A percentile compares a stretch with the other conserved stretches of the same genome.
Conservation (phyloP, 2,797 vertebrate species). For the Bovichtus variegatus region DNA sequence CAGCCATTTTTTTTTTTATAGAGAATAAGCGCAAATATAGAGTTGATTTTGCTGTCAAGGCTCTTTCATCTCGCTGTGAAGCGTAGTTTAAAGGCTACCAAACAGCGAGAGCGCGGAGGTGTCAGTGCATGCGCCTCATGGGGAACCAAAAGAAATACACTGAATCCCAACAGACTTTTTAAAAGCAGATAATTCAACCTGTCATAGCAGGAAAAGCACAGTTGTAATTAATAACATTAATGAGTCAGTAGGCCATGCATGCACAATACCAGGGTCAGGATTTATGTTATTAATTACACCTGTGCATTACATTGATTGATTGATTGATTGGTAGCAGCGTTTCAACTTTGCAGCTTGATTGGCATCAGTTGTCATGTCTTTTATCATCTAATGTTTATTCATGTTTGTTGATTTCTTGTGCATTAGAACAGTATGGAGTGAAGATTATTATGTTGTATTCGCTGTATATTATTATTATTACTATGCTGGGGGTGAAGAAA, state of each 20-base stretch:
- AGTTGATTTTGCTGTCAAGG: slow-evolving; percentile 46
- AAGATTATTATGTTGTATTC: neutral
- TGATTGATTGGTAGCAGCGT: slow-evolving; percentile 8
- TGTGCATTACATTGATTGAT: too few relatives aligned
- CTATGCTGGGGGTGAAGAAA: slow-evolving; percentile 10
- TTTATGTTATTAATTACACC: slow-evolving; percentile 2
- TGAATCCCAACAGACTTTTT: slow-evolving; percentile 11
- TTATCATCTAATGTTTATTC: slow-evolving; percentile 9
- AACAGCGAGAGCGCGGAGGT: slow-evolving; percentile 9
- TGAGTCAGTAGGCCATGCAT: neutral
- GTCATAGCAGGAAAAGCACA: slow-evolving; percentile 7
- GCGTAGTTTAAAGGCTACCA: slow-evolving; percentile 33
- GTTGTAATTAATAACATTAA: slow-evolving; percentile 18
- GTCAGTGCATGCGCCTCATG: slow-evolving; percentile 1
- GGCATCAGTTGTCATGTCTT: neutral
- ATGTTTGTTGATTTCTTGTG: neutral
- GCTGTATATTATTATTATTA: neutral
- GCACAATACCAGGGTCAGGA: neutral
- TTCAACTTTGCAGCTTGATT: neutral
- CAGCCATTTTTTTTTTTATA: slow-evolving; percentile 43
- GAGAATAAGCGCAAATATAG: slow-evolving; percentile 41
- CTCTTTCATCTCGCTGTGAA: slow-evolving; percentile 39
- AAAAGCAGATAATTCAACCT: slow-evolving; percentile 5
- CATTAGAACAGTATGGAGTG: neutral
- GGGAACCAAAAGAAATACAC: slow-evolving; percentile 16